Percentiles rank a stretch among this genome's conserved stretches.
Evolutionary conservation across 2,113 vertebrate genomes (phyloP).

Genomic region (Aptenodytes patagonicus): DNA sequence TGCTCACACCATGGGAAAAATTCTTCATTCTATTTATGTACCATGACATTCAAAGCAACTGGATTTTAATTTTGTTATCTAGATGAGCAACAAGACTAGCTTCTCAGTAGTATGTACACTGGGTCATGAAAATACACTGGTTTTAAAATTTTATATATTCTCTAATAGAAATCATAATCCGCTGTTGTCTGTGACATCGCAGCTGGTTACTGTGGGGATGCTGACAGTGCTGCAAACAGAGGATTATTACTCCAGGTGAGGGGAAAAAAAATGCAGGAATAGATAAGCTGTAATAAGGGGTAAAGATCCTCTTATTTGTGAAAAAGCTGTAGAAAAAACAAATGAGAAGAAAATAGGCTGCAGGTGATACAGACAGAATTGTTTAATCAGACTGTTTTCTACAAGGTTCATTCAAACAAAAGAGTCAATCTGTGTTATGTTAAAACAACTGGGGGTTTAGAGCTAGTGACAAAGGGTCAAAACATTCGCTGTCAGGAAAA

Average conservation of each 20-base stretch:
- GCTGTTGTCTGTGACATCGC: not conserved
- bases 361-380: not conserved
- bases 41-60: not conserved
- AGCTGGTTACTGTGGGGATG: conserved; percentile 4
- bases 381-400: not conserved
- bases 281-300: conserved; percentile 11
- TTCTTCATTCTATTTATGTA: not conserved
- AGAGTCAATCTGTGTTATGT: not conserved
- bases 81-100: not conserved
- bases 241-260: conserved; percentile 28
- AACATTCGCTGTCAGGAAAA: not conserved
- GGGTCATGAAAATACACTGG: not conserved
- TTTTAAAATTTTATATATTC: not conserved
- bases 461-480: not conserved
- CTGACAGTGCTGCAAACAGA: conserved; percentile 26
- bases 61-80: not conserved
- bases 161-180: not conserved
- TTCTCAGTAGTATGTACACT: not conserved
- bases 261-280: not conserved
- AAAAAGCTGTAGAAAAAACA: not conserved
- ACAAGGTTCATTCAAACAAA: not conserved
- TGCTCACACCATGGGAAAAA: not conserved
- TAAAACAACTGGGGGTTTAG: not conserved
- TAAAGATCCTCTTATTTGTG: conserved; percentile 12
- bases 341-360: not conserved